Percentiles rank a stretch among this genome's conserved stretches.
Evolutionary conservation across 1,140 invertebrate genomes (phyloP).

Genomic region (Diachasmimorpha longicaudata): DNA sequence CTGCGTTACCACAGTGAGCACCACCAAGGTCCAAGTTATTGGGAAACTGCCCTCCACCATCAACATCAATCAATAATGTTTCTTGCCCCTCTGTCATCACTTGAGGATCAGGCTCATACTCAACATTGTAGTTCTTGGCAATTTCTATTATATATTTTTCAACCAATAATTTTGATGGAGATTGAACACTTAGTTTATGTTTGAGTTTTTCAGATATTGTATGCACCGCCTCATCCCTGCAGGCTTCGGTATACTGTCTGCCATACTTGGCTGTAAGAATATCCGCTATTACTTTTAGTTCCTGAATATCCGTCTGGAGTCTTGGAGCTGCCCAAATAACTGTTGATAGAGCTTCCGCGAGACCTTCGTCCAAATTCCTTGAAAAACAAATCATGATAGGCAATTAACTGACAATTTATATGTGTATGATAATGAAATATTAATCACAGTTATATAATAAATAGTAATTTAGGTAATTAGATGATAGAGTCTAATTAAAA

Average conservation of each 20-base stretch:
- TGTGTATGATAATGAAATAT: no score
- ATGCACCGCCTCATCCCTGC: conserved; percentile 76
- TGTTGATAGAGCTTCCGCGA: conserved; percentile 95
- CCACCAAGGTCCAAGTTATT: conserved; percentile 68
- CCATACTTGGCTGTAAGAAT: conserved; percentile 93
- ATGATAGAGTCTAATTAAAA: no score
- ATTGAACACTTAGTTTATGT: conserved; percentile 94
- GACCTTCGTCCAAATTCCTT: conserved; percentile 88
- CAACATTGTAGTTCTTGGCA: conserved; percentile 91
- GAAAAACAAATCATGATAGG: conserved; percentile 12
- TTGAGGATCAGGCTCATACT: conserved; percentile 92
- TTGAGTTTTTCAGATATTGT: conserved; percentile 95
- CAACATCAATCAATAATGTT: conserved; percentile 82
- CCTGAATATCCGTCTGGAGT: conserved; percentile 81
- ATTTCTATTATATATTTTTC: conserved; percentile 97
- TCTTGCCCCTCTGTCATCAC: conserved; percentile 87
- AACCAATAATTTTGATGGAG: conserved; percentile 93
- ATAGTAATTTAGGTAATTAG: no score
- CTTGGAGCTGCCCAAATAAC: conserved; percentile 96
- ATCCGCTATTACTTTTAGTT: conserved; percentile 92
- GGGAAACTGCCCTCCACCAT: conserved; percentile 53
- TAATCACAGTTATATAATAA: no score
- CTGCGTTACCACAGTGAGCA: conserved; percentile 56
- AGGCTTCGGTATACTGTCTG: conserved; percentile 87
- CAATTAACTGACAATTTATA: no score